Percentiles rank a stretch among this genome's conserved stretches.
Evolutionary conservation across 2,113 vertebrate genomes (phyloP).

Genomic region (Cheilinus undulatus): DNA sequence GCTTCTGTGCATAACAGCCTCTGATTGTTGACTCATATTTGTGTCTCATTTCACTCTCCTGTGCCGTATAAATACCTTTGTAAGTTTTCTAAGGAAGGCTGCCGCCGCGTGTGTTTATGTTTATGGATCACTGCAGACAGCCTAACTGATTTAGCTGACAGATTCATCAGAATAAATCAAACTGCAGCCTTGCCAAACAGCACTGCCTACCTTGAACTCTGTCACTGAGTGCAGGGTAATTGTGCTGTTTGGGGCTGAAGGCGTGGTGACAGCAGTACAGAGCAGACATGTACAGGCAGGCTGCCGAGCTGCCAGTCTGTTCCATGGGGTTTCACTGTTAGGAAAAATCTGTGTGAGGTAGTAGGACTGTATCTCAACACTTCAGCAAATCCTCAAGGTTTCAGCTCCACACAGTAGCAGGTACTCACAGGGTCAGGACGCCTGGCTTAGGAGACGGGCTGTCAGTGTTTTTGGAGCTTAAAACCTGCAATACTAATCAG

Average conservation of each 20-base stretch:
- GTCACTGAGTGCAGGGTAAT: slow-evolving; percentile 65
- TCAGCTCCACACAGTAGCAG: neutral
- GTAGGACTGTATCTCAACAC: slow-evolving; percentile 16
- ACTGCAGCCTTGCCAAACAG: slow-evolving; percentile 49
- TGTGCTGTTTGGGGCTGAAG: slow-evolving; percentile 79
- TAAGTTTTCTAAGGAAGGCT: neutral
- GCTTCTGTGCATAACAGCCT: neutral
- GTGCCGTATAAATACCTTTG: neutral
- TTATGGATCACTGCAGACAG: slow-evolving; percentile 8
- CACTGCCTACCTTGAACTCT: slow-evolving; percentile 59
- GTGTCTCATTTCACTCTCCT: neutral
- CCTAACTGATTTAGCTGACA: slow-evolving; percentile 45
- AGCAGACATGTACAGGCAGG: slow-evolving; percentile 82
- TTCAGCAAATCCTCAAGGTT: neutral
- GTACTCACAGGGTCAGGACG: slow-evolving; percentile 13
- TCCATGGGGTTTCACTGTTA: slow-evolving; percentile 75
- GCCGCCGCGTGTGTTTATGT: slow-evolving; percentile 11
- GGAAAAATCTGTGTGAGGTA: slow-evolving; percentile 24
- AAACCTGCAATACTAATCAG: neutral
- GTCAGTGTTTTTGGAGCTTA: neutral
- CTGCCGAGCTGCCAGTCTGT: slow-evolving; percentile 73
- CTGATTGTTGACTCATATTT: neutral
- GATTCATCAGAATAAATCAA: slow-evolving; percentile 54
- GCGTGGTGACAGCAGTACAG: slow-evolving; percentile 83
- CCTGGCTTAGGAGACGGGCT: neutral